These are phyloP conservation scores for Idaea dimidiata DNA, from an alignment of 2,888 invertebrate species.

Conservation along the genomic window DNA sequence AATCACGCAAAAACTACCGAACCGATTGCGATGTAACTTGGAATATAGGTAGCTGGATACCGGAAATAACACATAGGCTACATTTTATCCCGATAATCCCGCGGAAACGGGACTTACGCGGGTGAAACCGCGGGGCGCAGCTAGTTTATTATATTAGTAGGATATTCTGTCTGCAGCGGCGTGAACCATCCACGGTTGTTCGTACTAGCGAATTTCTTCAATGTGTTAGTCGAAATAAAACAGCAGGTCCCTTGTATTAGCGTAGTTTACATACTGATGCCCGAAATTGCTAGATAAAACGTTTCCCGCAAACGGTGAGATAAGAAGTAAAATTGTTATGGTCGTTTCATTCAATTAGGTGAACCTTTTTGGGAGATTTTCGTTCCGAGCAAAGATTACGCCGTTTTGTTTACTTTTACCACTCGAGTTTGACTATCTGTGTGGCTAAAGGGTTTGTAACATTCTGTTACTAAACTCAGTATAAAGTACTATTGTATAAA, in stretches of 20 bases:
- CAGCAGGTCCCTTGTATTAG: neutral
- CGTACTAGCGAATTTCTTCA: neutral
- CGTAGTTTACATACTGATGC: neutral
- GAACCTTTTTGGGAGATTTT: neutral
- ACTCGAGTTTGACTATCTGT: neutral
- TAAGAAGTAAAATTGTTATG: constrained; percentile 1
- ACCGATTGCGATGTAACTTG: no score
- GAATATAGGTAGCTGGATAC: no score
- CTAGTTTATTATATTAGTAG: neutral
- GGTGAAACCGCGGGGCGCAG: no score
- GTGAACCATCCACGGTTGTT: neutral
- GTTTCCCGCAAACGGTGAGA: neutral
- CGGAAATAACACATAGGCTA: no score
- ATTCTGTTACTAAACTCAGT: neutral
- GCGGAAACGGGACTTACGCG: no score
- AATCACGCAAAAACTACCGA: no score
- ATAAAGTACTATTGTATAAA: neutral
- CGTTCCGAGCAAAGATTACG: neutral
- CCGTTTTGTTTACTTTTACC: neutral
- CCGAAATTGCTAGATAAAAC: constrained; percentile 1
- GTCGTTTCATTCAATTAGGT: constrained; percentile 1
- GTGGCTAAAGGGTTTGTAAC: neutral
- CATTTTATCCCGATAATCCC: no score
- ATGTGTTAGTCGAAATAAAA: neutral
- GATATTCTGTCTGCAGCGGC: neutral